Evolutionary conservation across 2,888 invertebrate genomes (phyloP).

Genomic region (Dysmachus trigonus): DNA sequence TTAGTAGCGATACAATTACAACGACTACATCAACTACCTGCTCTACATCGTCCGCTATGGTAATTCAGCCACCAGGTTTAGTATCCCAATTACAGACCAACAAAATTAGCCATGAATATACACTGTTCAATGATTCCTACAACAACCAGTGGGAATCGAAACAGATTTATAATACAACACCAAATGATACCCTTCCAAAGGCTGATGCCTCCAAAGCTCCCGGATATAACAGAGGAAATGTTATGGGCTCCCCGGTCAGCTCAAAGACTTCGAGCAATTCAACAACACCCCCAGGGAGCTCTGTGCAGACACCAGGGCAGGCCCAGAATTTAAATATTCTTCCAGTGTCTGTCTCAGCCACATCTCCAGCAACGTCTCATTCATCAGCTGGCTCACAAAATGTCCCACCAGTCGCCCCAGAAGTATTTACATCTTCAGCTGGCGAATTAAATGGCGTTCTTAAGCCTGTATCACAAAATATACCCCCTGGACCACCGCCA

Average conservation of each 20-base stretch:
- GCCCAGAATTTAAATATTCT: slow-evolving; percentile 53
- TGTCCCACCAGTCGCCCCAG: slow-evolving; percentile 54
- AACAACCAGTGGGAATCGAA: slow-evolving; percentile 66
- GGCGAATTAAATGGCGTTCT: slow-evolving; percentile 51
- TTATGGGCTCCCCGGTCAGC: slow-evolving; percentile 80
- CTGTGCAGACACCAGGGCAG: slow-evolving; percentile 49
- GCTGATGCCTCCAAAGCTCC: slow-evolving; percentile 91
- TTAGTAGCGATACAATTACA: not conserved
- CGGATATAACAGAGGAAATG: slow-evolving; percentile 81
- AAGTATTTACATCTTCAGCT: slow-evolving; percentile 51
- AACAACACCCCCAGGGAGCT: slow-evolving; percentile 66
- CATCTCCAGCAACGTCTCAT: slow-evolving; percentile 51
- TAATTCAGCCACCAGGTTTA: slow-evolving; percentile 56
- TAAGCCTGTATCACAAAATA: slow-evolving; percentile 47
- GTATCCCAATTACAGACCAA: slow-evolving; percentile 55
- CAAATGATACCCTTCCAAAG: slow-evolving; percentile 66
- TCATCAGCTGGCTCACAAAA: slow-evolving; percentile 19
- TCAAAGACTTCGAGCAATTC: slow-evolving; percentile 69
- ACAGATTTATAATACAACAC: slow-evolving; percentile 65
- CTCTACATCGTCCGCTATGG: slow-evolving; percentile 52
- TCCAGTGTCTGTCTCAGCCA: slow-evolving; percentile 51
- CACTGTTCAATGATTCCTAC: slow-evolving; percentile 82
- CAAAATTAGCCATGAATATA: slow-evolving; percentile 73
- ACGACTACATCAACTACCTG: slow-evolving; percentile 44
- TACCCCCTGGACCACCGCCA: slow-evolving; percentile 49